A percentile compares a stretch with the other conserved stretches of the same genome.
Evolutionary conservation across 2,113 vertebrate species (phyloP).

Genomic region (Ondatra zibethicus): DNA sequence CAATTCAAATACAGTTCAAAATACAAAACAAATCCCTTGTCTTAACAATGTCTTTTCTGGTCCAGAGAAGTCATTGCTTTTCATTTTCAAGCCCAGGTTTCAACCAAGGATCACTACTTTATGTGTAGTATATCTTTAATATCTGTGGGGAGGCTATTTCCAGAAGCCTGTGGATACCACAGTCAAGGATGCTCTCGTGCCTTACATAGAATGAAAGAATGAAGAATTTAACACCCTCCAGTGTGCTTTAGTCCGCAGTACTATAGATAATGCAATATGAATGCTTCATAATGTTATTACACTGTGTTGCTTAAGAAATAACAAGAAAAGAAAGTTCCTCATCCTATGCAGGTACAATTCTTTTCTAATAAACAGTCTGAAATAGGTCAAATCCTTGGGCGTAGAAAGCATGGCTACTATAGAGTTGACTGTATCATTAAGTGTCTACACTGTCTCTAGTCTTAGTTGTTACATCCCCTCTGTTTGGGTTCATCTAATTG

Average conservation of each 20-base stretch:
- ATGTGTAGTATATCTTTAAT: neutral
- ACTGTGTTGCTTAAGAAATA: neutral
- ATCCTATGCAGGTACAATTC: neutral
- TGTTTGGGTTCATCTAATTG: neutral
- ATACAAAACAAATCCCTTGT: too few species aligned
- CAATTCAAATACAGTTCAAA: neutral
- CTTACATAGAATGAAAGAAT: neutral
- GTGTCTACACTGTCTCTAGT: neutral
- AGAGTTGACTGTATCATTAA: neutral
- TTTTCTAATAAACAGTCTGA: neutral
- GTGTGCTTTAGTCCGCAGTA: neutral
- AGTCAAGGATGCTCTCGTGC: neutral
- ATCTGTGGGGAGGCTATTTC: neutral
- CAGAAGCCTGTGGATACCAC: neutral
- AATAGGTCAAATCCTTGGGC: neutral
- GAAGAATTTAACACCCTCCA: neutral
- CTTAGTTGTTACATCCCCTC: neutral
- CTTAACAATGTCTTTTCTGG: neutral
- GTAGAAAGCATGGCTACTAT: too few species aligned
- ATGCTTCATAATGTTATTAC: neutral
- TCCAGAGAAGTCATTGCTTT: neutral
- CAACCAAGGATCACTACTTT: neutral
- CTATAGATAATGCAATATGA: neutral
- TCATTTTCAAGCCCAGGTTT: slow-evolving; percentile 18
- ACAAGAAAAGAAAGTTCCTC: neutral